Evolutionary conservation across 2,113 vertebrate species (phyloP), one percentile per base, ranked within the genome.

Genomic region (Passer montanus): DNA sequence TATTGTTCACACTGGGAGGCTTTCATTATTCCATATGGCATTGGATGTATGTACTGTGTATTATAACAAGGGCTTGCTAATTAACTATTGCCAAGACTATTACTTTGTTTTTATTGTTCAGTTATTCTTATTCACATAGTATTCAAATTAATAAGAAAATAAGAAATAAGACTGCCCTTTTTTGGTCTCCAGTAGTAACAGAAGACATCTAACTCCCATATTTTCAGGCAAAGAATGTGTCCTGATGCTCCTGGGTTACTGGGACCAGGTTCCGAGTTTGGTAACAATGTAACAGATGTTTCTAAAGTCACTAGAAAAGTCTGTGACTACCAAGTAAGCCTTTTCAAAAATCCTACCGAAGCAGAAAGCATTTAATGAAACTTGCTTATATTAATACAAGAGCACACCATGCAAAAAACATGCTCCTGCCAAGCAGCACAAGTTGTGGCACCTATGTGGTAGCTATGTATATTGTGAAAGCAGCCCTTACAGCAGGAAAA

Each of bases 251-350:
- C 35, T 13, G 73, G 33, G n/a, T 35, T 53, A 24, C 9, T 50
- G 81, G 47, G 81, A 77, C n/a, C 62, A n/a, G 14, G 20, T 70
- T 94, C 33, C 58, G 70, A 83, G 4, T 41, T 72, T 66, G 28
- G 50, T 73, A 87, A 68, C 33, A 68, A 75, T 28, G 60, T 26
- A 95, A 73, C n/a, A 95, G 80, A 73, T 93, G 72, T 69, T 93
- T 95, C 73, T 43, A 80, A 80, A 89, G 56, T 76, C 20, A 46
- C 74, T 85, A 21, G 39, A 78, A 56, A 16, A 81, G 28, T 28
- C 16, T 82, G 6, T 84, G 84, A 74, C 80, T 82, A 55, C 23
- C 17, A 74, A 81, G 15, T 30, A 87, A 90, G 4, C 28, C 15
- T 63, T 85, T 52, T 6, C 50, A 20, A 76, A 79, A 69, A 50